phyloP scores from a whole-genome alignment of 2,113 vertebrate genomes.

The Antechinus flavipes region DNA sequence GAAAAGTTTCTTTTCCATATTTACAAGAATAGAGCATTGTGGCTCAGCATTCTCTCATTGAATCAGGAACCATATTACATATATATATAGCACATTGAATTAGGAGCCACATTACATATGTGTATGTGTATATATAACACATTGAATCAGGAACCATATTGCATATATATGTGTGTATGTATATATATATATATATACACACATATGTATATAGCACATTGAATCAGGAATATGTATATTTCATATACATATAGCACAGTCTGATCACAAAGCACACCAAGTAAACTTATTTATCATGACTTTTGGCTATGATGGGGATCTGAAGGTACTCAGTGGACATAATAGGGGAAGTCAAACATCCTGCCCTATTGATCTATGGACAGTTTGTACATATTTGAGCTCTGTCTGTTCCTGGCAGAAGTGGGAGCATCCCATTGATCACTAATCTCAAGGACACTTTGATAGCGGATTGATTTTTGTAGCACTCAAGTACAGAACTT shows the following conservation, averaged over 20 bases:
- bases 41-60: background rate
- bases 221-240: no score
- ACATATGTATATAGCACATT: background rate
- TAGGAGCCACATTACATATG: no score
- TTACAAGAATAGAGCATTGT: no score
- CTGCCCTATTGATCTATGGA: background rate
- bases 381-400: background rate
- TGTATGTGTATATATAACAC: no score
- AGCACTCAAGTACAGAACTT: background rate
- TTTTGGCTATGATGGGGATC: background rate
- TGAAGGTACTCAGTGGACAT: background rate
- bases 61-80: background rate
- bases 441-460: constrained; percentile 43
- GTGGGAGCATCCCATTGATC: constrained; percentile 15
- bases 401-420: background rate
- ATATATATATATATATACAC: no score
- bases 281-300: background rate
- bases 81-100: no score
- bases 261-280: background rate
- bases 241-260: background rate
- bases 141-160: no score
- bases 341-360: background rate
- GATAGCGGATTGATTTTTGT: background rate
- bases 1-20: background rate
- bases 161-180: no score